Percentiles rank a stretch among this genome's conserved stretches.
These are phyloP conservation scores for Belonocnema kinseyi DNA, from an alignment of 1,140 invertebrate genomes.

Conservation along the genomic window DNA sequence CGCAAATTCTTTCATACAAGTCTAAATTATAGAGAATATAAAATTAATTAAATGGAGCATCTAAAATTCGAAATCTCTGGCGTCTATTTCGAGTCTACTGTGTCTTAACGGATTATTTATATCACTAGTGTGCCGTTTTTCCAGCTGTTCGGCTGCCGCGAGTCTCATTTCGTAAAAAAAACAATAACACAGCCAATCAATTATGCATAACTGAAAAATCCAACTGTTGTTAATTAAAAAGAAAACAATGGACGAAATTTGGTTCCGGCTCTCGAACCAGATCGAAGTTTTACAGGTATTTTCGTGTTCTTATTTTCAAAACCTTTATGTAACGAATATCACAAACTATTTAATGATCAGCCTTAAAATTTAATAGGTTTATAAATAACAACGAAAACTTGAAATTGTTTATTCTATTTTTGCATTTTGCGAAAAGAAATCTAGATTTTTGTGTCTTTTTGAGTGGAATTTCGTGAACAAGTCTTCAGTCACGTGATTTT, in stretches of 20 bases:
- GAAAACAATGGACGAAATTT: conserved; percentile 71
- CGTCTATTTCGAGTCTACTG: conserved; percentile 67
- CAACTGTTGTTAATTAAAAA: conserved; percentile 23
- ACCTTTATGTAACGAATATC: conserved; percentile 35
- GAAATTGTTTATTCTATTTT: no score
- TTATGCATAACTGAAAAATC: conserved; percentile 30
- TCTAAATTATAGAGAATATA: neutral
- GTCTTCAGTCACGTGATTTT: neutral
- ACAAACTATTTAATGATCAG: conserved; percentile 6
- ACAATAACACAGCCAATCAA: conserved; percentile 28
- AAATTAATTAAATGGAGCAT: conserved; percentile 9
- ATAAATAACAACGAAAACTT: no score
- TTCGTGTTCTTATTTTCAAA: conserved; percentile 31
- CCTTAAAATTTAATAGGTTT: neutral
- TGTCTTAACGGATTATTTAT: conserved; percentile 74
- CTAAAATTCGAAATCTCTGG: conserved; percentile 32
- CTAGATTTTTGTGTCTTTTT: neutral
- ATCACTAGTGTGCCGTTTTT: conserved; percentile 62
- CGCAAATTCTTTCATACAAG: neutral
- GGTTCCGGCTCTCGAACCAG: conserved; percentile 66
- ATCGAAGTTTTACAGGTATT: conserved; percentile 70
- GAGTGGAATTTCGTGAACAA: neutral
- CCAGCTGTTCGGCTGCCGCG: neutral
- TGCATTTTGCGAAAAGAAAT: no score
- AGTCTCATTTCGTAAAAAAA: conserved; percentile 23